Evolutionary conservation across 2,797 vertebrate genomes (phyloP).

Genomic region (Eospalax fontanierii): DNA sequence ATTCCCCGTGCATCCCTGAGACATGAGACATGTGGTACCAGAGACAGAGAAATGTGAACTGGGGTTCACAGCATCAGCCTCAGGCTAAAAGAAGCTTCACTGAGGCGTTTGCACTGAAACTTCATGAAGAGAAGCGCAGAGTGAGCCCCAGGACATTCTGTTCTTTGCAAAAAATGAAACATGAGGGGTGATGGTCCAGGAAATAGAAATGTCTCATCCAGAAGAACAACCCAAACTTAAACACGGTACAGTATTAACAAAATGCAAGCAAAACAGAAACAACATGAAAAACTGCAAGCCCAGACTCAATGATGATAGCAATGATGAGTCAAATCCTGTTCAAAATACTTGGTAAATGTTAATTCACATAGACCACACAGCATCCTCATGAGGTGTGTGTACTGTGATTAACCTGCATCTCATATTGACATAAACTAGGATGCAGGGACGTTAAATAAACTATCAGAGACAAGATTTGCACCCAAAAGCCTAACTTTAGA

Average conservation of each 20-base stretch:
- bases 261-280: not conserved
- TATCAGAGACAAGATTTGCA: not conserved
- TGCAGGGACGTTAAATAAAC: not conserved
- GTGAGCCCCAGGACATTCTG: not conserved
- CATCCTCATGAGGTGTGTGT: not conserved
- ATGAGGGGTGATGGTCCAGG: not conserved
- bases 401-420: not conserved
- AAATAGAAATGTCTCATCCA: not conserved
- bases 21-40: not conserved
- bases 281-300: not conserved
- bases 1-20: not conserved
- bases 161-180: not conserved
- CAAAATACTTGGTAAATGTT: not conserved
- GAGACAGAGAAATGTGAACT: not conserved
- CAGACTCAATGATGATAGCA: rapidly evolving
- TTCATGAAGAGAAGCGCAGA: not conserved
- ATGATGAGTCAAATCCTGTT: not conserved
- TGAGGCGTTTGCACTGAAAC: not conserved
- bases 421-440: not conserved
- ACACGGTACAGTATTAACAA: not conserved
- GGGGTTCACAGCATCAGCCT: not conserved
- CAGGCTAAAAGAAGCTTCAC: not conserved
- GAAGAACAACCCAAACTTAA: not conserved
- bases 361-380: not conserved
- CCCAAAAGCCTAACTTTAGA: not conserved